Conservation (phyloP, 2,888 invertebrate species). For the Mythimna pallens region DNA sequence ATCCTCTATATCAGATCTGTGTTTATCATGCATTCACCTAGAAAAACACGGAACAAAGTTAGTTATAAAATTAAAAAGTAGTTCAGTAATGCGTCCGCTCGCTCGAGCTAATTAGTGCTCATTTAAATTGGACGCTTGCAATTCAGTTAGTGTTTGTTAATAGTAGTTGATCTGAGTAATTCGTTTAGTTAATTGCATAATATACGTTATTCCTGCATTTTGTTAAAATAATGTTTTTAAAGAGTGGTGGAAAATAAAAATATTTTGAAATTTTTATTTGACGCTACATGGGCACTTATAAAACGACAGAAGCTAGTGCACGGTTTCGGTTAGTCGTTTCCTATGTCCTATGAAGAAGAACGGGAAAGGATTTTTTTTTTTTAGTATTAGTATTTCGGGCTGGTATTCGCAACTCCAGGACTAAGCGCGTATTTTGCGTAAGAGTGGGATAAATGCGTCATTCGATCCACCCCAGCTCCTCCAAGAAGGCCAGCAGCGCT, state of each 20-base stretch:
- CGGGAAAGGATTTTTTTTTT: too few relatives aligned
- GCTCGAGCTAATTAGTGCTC: constrained; percentile 39
- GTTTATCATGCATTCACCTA: neutral
- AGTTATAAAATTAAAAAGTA: constrained; percentile 52
- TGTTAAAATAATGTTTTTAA: constrained; percentile 1
- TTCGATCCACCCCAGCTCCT: too few relatives aligned
- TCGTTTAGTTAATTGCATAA: constrained; percentile 49
- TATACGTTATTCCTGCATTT: constrained; percentile 17
- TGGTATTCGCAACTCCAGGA: too few relatives aligned
- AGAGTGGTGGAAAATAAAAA: neutral
- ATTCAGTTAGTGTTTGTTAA: constrained; percentile 46
- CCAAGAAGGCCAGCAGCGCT: too few relatives aligned
- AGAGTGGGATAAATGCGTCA: too few relatives aligned
- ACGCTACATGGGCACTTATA: too few relatives aligned
- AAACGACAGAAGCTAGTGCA: too few relatives aligned
- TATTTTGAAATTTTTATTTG: too few relatives aligned
- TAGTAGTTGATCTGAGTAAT: constrained; percentile 57
- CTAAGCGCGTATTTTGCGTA: too few relatives aligned
- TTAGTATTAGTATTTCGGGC: too few relatives aligned
- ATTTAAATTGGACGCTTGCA: constrained; percentile 52
- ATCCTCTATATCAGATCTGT: neutral
- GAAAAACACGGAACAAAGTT: constrained; percentile 13
- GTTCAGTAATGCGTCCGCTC: constrained; percentile 51
- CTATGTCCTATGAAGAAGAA: too few relatives aligned
- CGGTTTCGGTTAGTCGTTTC: too few relatives aligned